A percentile compares a stretch with the other conserved stretches of the same genome.
Conservation (phyloP, 2,888 invertebrate species). For the Pseudococcus viburni region DNA sequence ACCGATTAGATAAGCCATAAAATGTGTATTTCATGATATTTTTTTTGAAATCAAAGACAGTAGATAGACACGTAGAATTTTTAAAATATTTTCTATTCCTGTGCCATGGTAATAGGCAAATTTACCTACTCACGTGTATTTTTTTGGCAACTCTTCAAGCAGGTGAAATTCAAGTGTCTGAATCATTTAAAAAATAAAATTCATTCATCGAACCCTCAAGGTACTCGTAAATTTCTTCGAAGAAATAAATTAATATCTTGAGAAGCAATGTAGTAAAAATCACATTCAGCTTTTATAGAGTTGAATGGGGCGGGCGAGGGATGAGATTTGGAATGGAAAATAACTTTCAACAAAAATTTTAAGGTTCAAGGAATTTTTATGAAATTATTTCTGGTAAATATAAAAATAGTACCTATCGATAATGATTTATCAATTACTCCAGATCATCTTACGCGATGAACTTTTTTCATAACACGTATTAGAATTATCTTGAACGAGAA, state of each 20-base stretch:
- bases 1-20: not conserved
- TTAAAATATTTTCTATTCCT: not conserved
- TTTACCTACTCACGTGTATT: no score
- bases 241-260: no score
- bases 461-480: not conserved
- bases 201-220: not conserved
- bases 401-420: not conserved
- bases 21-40: not conserved
- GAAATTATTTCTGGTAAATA: not conserved
- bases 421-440: not conserved
- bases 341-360: no score
- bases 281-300: no score
- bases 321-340: no score
- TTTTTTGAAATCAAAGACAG: not conserved
- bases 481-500: constrained; percentile 13
- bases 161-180: no score
- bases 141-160: no score
- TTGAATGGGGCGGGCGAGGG: no score
- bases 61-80: no score
- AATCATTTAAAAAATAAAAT: not conserved
- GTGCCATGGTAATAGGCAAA: not conserved
- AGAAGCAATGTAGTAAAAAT: no score
- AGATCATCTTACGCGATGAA: not conserved
- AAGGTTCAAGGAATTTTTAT: no score
- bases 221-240: no score